Conservation (phyloP, 1,140 invertebrate species). For the Pemphigus obesinymphae region DNA sequence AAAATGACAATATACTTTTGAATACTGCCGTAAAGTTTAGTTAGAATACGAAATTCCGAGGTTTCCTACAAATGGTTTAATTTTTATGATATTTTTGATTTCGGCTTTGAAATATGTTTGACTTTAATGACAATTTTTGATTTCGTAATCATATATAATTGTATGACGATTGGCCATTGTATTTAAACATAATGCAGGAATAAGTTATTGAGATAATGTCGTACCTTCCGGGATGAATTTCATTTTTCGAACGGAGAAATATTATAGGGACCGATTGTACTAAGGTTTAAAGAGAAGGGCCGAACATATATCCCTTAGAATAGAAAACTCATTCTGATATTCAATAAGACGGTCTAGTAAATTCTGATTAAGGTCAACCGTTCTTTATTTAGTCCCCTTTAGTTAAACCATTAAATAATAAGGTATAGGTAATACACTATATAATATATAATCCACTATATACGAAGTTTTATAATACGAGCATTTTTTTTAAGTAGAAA, state of each 20-base stretch:
- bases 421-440: background rate
- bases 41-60: no score
- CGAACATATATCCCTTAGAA: background rate
- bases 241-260: background rate
- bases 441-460: no score
- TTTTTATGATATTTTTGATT: no score
- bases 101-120: no score
- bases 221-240: background rate
- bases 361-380: slow-evolving; percentile 27
- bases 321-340: background rate
- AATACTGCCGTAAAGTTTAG: no score
- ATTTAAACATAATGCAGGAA: no score
- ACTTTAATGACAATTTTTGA: no score
- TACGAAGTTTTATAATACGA: background rate
- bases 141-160: no score
- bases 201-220: background rate
- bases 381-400: background rate
- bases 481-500: background rate
- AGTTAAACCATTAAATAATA: slow-evolving; percentile 2
- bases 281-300: background rate
- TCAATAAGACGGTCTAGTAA: slow-evolving; percentile 18
- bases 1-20: no score
- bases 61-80: no score
- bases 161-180: no score
- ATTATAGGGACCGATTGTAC: background rate